Base-by-base conservation (phyloP, 2,113 vertebrate species). In the Stigmatopora argus region DNA sequence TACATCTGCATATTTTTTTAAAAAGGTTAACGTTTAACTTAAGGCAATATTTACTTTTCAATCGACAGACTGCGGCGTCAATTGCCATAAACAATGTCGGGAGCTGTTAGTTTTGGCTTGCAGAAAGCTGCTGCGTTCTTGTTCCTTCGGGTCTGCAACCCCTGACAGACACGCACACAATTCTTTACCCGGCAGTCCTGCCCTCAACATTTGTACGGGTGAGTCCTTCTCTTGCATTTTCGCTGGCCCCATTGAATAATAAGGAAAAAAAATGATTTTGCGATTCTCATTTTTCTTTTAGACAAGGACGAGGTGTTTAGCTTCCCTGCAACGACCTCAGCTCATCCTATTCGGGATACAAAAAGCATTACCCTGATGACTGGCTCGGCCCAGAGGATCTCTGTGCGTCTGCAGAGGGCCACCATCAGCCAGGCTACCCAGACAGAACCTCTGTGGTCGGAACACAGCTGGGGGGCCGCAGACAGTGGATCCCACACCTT, bases 41-140 rank as follows among this genome's bases (percentile, higher is more conserved):
- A 7, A 5, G 64, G 7, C 44, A 38, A 3, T 47, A 12, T 41
- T 41, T 41, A 11, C 26, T 65, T 10, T 70, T 67, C 58, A 2
- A 59, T 19, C 62, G 83, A 57, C 89, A 99, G 97, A 99, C 65
- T 99, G 97, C 0, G 97, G 95, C 18, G 96, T 94, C 69, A 99
- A 98, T 83, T 98, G 96, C 72, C 97, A 99, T 73, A 99, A 97
- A 86, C 97, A 98, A 63, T 99, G 97, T 83, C 91, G 94, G 72
- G 95, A 98, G 74, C 90, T 98, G 58, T 88, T 99, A 77, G 95
- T 98, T 75, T 87, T 97, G 72, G 96, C 96, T 1, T 99, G 97
- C 73, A 91, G 95, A 79, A 96, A 94, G 78, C 91, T 94, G 63
- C 90, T 93, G 55, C 91, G 92, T 68, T 93, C 90, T 0, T 84